Evolutionary conservation across 2,113 vertebrate genomes (phyloP), one percentile per base, ranked within the genome.

Genomic region (Microtus ochrogaster): DNA sequence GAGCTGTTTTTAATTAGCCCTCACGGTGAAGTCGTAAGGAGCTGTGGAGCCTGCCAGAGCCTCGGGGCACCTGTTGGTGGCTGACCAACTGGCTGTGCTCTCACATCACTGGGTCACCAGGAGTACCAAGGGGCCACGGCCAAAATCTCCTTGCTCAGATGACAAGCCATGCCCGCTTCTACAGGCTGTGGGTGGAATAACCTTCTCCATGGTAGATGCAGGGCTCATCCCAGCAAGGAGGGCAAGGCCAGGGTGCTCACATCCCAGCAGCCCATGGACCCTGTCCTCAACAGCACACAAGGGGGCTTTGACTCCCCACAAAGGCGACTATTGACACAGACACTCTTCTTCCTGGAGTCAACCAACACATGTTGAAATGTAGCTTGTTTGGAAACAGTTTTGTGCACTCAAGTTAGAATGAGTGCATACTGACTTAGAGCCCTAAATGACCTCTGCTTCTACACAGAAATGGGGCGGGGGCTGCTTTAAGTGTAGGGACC

Each of bases 21-120:
- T 52, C 0, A 0, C 17, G 16, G 49, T 28, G 47, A 84, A 63
- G 72, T 39, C 0, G 0, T 14, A 13, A 36, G 28, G 72, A 10
- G 68, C 33, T 0, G 26, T 26, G 3, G 76, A 84, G 14, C 5
- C 5, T 1, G 10, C 78, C 17, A 63, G 66, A 39, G 41, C 77
- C 49, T 39, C 3, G 6, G 77, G 63, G 65, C 17, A 44, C 84
- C 49, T 72, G 73, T 89, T 79, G 84, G 85, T 19, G 4, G 36
- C 49, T 30, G 17, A 66, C 66, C 77, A 41, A 10, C 33, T 41
- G 77, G 52, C 63, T 61, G 24, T 94, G 65, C 65, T 79, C 33
- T 78, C 49, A 30, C 16, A 72, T 89, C 24, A 19, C 39, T 14
- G 39, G 30, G 84, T 28, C 49, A 44, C 14, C 13, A 0, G 7